phyloP scores from a whole-genome alignment of 2,797 vertebrate genomes.

The Australoheros facetus region DNA sequence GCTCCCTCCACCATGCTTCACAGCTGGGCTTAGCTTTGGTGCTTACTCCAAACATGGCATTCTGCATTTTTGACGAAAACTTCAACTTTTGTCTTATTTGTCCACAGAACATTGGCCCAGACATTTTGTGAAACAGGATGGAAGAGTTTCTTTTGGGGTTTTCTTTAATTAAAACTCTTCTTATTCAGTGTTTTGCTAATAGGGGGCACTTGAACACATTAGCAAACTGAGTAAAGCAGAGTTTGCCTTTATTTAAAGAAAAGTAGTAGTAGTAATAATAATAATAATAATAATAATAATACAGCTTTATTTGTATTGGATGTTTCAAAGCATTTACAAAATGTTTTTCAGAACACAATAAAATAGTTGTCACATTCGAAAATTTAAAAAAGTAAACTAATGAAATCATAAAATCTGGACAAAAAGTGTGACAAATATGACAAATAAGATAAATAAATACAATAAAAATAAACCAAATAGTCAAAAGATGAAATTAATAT shows the following conservation, averaged over 20 bases:
- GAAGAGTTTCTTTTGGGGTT: not conserved
- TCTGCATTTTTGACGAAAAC: not conserved
- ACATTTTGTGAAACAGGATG: not conserved
- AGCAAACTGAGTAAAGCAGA: not conserved
- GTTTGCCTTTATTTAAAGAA: no score
- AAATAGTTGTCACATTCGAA: no score
- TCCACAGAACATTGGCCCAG: not conserved
- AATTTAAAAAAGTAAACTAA: not conserved
- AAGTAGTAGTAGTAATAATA: no score
- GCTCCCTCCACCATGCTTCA: not conserved
- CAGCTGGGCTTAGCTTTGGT: not conserved
- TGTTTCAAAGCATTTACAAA: no score
- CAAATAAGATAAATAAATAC: not conserved
- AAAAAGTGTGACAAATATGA: not conserved
- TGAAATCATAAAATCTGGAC: not conserved
- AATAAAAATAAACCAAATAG: not conserved
- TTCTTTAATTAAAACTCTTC: not conserved
- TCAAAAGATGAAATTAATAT: not conserved
- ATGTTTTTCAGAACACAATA: no score
- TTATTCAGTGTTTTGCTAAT: not conserved
- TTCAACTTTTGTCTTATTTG: not conserved
- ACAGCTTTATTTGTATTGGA: no score
- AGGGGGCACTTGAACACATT: not conserved
- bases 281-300: no score
- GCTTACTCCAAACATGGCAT: not conserved